Evolutionary conservation across 2,113 vertebrate species (phyloP).

Genomic region (Dasyprocta punctata): DNA sequence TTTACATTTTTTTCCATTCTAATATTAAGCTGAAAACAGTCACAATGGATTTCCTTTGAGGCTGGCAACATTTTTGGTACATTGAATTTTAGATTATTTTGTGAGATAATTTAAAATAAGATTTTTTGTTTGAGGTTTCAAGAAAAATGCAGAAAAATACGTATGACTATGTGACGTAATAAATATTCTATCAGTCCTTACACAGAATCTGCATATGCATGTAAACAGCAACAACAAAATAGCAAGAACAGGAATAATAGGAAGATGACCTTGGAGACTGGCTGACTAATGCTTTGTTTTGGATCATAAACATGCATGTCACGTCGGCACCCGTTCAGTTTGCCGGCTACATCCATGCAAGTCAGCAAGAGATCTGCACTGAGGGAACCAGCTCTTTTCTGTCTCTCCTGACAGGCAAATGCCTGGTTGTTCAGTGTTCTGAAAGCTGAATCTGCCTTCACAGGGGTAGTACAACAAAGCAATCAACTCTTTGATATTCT

Average conservation of each 20-base stretch:
- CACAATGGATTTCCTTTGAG: neutral
- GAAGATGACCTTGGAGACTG: conserved; percentile 54
- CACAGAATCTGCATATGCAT: neutral
- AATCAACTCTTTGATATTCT: conserved; percentile 20
- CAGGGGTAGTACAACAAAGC: neutral
- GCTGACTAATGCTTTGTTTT: conserved; percentile 73
- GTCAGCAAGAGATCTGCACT: neutral
- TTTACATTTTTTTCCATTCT: neutral
- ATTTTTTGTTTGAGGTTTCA: too few species aligned
- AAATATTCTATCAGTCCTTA: conserved; percentile 39
- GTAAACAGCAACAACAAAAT: conserved; percentile 37
- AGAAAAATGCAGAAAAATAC: too few species aligned
- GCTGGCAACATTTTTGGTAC: neutral
- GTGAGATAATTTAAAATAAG: conserved; percentile 58
- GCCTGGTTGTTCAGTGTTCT: neutral
- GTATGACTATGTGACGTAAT: conserved; percentile 20
- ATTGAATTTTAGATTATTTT: neutral
- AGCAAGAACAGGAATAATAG: conserved; percentile 34
- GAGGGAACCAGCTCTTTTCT: conserved; percentile 24
- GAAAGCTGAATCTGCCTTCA: conserved; percentile 42
- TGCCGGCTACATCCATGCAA: conserved; percentile 28
- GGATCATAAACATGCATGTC: conserved; percentile 70
- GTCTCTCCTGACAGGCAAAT: conserved; percentile 36
- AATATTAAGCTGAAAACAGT: conserved; percentile 49
- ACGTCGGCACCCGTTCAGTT: conserved; percentile 48